Percentiles rank a stretch among this genome's conserved stretches.
phyloP scores from a whole-genome alignment of 2,888 invertebrate genomes.

The Drosophila engyochracea region DNA sequence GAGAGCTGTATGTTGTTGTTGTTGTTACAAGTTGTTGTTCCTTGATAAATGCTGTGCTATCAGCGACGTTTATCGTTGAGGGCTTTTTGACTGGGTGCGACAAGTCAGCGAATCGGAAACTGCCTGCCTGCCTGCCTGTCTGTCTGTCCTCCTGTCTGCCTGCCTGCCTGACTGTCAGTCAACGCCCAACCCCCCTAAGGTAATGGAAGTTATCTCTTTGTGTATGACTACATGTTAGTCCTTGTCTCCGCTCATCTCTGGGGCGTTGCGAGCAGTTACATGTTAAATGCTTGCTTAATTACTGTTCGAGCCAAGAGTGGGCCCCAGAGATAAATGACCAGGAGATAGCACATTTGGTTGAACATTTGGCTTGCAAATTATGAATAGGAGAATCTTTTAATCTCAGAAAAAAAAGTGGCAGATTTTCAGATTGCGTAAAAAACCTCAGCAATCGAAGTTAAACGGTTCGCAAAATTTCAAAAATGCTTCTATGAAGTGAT shows the following conservation, averaged over 20 bases:
- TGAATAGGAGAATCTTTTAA: not conserved
- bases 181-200: constrained; percentile 31
- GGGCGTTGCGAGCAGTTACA: constrained; percentile 73
- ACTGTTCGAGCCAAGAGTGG: constrained; percentile 59
- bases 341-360: constrained; percentile 15
- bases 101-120: constrained; percentile 77
- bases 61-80: constrained; percentile 74
- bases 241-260: constrained; percentile 43
- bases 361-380: not conserved
- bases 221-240: constrained; percentile 12
- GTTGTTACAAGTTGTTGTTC: constrained; percentile 55
- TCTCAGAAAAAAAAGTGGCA: not conserved
- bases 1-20: constrained; percentile 39
- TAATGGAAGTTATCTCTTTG: constrained; percentile 46
- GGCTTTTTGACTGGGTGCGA: constrained; percentile 69
- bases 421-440: not conserved
- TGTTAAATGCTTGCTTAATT: constrained; percentile 74
- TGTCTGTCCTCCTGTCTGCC: not conserved
- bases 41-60: constrained; percentile 76
- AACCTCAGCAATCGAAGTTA: not conserved
- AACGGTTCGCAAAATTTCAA: not conserved
- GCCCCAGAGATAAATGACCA: constrained; percentile 60
- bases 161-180: constrained; percentile 14
- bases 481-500: not conserved
- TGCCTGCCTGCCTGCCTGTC: constrained; percentile 14